Base-by-base conservation (phyloP, 2,113 vertebrate genomes). In the Pollimyrus isidori region DNA sequence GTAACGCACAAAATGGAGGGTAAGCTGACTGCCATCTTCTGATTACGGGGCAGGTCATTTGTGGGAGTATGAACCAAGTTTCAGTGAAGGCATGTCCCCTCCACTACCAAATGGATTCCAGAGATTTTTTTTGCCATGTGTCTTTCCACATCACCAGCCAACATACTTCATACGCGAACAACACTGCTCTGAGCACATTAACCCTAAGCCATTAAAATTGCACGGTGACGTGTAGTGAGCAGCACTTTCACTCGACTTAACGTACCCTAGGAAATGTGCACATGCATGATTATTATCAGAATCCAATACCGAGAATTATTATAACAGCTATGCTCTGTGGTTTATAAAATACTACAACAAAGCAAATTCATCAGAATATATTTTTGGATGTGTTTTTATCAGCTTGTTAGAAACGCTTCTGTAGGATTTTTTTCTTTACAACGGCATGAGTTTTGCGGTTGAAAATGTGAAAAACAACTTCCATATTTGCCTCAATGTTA, bases 1-100 rank as follows among this genome's bases (percentile, higher is more conserved):
- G 50, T 88, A 86, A 73, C 56, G 85, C 91, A 93, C 92, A 92
- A 93, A 93, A 93, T 93, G 93, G 92, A 92, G 92, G 91, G 90
- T 86, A 88, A 48, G 82, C 82, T 86, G 87, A 85, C 62, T 69
- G 62, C 90, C 90, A 91, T 91, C 90, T 91, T 89, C 89, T 90
- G 82, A 86, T 88, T 84, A 58, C 89, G n/a, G 89, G 86, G 88
- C 50, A 62, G 89, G 88, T 84, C 69, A 89, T 88, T 53, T 65
- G 86, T 91, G 91, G 87, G 86, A 76, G 91, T 90, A 39, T 93
- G 89, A 93, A 93, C 92, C 93, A 91, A 92, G 93, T 91, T 91
- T 84, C 90, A 90, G 91, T 53, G 87, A 90, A 89, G 90, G 90
- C 58, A 90, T 48, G 73, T 89, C 76, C 73, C 90, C 91, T 92